These are phyloP conservation scores for Archilochus colubris DNA, from an alignment of 2,113 vertebrate genomes.

Conservation along the genomic window DNA sequence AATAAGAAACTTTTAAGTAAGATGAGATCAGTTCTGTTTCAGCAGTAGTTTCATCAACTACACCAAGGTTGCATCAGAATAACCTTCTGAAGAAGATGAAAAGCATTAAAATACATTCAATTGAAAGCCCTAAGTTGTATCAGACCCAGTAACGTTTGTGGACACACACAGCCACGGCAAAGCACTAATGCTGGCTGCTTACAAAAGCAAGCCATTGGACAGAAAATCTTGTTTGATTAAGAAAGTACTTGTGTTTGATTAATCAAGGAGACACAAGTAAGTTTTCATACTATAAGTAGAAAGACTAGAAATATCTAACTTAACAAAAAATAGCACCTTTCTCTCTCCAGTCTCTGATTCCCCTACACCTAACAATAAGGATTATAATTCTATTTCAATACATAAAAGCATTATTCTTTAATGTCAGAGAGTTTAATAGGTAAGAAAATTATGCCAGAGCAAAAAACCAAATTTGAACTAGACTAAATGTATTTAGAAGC, in stretches of 20 bases:
- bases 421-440: neutral
- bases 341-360: neutral
- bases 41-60: neutral
- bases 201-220: neutral
- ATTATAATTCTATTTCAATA: slow-evolving; percentile 1
- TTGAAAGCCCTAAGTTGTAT: neutral
- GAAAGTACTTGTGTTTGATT: neutral
- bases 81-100: neutral
- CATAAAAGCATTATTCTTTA: neutral
- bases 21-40: neutral
- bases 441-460: slow-evolving; percentile 12
- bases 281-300: neutral
- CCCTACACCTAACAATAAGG: neutral
- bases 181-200: neutral
- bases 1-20: neutral
- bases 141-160: neutral
- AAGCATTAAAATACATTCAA: neutral
- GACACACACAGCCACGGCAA: neutral
- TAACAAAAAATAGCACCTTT: neutral
- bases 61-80: neutral
- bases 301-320: neutral
- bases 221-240: neutral
- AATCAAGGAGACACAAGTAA: neutral
- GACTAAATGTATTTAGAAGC: neutral
- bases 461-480: slow-evolving; percentile 42